Percentiles rank a stretch among this genome's conserved stretches.
These are phyloP conservation scores for Rhyacophila evoluta DNA, from an alignment of 2,888 invertebrate genomes.

Conservation along the genomic window DNA sequence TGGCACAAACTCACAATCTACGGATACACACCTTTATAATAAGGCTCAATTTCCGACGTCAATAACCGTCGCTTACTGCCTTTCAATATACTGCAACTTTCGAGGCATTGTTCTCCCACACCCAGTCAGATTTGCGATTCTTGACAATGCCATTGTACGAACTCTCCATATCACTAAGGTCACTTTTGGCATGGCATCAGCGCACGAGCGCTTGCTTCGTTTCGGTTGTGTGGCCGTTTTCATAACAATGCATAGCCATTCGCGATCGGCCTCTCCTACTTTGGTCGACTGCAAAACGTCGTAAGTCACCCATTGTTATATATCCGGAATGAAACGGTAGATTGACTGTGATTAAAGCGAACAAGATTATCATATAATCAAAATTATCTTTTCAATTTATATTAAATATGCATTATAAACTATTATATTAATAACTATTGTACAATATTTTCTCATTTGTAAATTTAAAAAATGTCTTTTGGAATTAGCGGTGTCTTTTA, in stretches of 20 bases:
- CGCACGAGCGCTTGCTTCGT: conserved; percentile 27
- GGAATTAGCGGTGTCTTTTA: too few relatives aligned
- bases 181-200: neutral
- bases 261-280: conserved; percentile 15
- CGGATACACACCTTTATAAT: neutral
- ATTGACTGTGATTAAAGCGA: too few relatives aligned
- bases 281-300: conserved; percentile 9
- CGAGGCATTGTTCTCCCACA: neutral
- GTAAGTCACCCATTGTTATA: conserved; percentile 31
- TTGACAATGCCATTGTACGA: conserved; percentile 26
- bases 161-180: conserved; percentile 15
- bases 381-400: too few relatives aligned
- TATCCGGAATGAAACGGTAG: conserved; percentile 21
- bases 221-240: neutral
- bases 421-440: too few relatives aligned
- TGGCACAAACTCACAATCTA: too few relatives aligned
- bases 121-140: conserved; percentile 24
- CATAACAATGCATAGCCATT: conserved; percentile 49
- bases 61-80: neutral
- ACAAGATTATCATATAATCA: too few relatives aligned
- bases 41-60: neutral
- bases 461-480: too few relatives aligned
- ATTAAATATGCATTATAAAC: too few relatives aligned
- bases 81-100: neutral
- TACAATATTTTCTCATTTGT: too few relatives aligned